Percentiles rank a stretch among this genome's conserved stretches.
Conservation (phyloP, 2,797 vertebrate species). For the Siniperca scherzeri region DNA sequence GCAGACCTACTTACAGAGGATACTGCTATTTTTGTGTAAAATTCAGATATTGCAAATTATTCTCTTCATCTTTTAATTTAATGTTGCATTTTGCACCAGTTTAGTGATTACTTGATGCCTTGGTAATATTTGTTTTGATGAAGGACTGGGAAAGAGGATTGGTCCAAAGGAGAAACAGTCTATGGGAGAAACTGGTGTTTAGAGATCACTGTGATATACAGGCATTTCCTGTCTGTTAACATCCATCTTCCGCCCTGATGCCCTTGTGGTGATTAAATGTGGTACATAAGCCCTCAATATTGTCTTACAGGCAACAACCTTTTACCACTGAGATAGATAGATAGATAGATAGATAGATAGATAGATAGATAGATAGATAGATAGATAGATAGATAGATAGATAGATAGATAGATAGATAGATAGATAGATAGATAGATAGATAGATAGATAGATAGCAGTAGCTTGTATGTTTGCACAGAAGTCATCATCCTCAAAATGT, state of each 20-base stretch:
- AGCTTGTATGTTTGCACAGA: too few relatives aligned
- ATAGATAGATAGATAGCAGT: too few relatives aligned
- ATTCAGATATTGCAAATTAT: neutral
- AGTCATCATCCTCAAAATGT: too few relatives aligned
- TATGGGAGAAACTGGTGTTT: neutral
- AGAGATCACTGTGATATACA: conserved; percentile 24
- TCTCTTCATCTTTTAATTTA: neutral
- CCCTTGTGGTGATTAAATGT: conserved; percentile 57
- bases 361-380: neutral
- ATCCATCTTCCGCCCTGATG: conserved; percentile 66
- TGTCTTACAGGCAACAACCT: conserved; percentile 48
- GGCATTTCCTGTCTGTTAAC: conserved; percentile 58
- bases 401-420: too few relatives aligned
- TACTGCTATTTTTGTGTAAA: neutral
- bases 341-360: conserved; percentile 10
- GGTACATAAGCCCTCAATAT: fast-evolving
- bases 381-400: too few relatives aligned
- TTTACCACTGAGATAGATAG: neutral
- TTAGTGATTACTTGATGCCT: neutral
- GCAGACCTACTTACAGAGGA: neutral
- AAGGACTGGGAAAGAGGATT: too few relatives aligned
- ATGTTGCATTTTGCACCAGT: neutral
- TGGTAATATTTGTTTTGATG: neutral
- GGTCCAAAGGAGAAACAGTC: neutral
- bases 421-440: too few relatives aligned